Evolutionary conservation across 2,797 vertebrate species (phyloP).

Genomic region (Bradypus variegatus): DNA sequence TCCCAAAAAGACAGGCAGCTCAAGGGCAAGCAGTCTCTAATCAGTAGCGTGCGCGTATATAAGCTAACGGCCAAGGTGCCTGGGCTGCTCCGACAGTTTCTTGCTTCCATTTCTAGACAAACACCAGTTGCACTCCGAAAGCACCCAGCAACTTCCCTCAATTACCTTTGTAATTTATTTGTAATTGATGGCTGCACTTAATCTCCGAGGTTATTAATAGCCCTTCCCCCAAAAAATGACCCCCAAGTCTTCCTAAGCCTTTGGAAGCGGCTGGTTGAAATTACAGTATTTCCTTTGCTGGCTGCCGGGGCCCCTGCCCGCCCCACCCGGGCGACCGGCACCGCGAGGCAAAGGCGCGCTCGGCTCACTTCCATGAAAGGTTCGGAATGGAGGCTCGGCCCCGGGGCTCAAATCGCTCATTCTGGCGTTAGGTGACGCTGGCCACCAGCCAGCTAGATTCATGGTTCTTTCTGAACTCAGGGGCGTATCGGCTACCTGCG

Average conservation of each 20-base stretch:
- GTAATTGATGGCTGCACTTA: conserved; percentile 62
- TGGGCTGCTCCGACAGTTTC: conserved; percentile 37
- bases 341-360: conserved; percentile 22
- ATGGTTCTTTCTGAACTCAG: conserved; percentile 18
- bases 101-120: conserved; percentile 52
- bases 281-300: conserved; percentile 56
- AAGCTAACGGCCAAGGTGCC: conserved; percentile 55
- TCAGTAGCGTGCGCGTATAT: conserved; percentile 32
- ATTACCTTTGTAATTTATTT: conserved; percentile 61
- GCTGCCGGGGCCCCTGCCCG: conserved; percentile 35
- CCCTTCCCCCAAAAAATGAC: conserved; percentile 41
- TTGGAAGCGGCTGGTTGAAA: conserved; percentile 53
- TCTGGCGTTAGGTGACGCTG: conserved; percentile 37
- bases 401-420: conserved; percentile 8
- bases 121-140: conserved; percentile 31
- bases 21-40: conserved; percentile 54
- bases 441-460: conserved; percentile 34
- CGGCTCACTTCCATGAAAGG: conserved; percentile 59
- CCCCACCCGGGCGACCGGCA: conserved; percentile 34
- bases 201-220: conserved; percentile 60
- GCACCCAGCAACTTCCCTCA: conserved; percentile 52
- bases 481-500: conserved; percentile 50
- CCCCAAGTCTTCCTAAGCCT: conserved; percentile 46
- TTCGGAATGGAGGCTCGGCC: conserved; percentile 49
- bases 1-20: conserved; percentile 54